Evolutionary conservation across 1,140 invertebrate genomes (phyloP), one percentile per base, ranked within the genome.

Genomic region (Orius insidiosus): DNA sequence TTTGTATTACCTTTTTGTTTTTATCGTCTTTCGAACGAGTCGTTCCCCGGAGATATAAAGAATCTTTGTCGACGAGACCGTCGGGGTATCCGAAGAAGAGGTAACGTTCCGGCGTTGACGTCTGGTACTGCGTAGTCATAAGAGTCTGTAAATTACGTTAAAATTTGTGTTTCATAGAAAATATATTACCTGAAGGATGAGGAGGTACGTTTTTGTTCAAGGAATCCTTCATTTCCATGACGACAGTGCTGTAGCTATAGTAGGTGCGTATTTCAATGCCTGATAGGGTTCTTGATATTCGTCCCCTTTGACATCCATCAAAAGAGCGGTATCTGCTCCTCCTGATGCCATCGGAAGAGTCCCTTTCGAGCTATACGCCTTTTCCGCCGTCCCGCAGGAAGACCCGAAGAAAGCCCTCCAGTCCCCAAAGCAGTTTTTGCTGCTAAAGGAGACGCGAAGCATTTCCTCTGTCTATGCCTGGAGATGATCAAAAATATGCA

Each of bases 261-360:
- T 81, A 82, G 78, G 79, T 1, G 78, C 74, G 56, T 77, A 80
- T 54, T 76, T 76, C 43, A 80, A 63, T 0, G 77, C 76, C 58
- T 82, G 78, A 61, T 80, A 82, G 5, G 80, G 80, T 61, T 83
- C 80, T 57, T 82, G 79, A 61, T 83, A 83, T 56, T 80, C 78
- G 56, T 81, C 77, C 33, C 73, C 68, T 60, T 80, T 80, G 40
- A 72, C 67, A 46, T 60, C 58, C 45, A 56, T 51, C 59, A 68
- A 51, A 55, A 65, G 13, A 58, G 62, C 47, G 59, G 52, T 36
- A 63, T 64, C 45, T 2, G 72, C 39, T 4, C 39, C 39, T 4
- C 16, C 39, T 41, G 16, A 72, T 38, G 75, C 60, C 47, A 68
- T 68, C 57, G 60, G 51, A 61, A 62, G 31, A 59, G 58, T 47